Evolutionary conservation across 2,113 vertebrate species (phyloP).

Genomic region (Saccopteryx leptura): DNA sequence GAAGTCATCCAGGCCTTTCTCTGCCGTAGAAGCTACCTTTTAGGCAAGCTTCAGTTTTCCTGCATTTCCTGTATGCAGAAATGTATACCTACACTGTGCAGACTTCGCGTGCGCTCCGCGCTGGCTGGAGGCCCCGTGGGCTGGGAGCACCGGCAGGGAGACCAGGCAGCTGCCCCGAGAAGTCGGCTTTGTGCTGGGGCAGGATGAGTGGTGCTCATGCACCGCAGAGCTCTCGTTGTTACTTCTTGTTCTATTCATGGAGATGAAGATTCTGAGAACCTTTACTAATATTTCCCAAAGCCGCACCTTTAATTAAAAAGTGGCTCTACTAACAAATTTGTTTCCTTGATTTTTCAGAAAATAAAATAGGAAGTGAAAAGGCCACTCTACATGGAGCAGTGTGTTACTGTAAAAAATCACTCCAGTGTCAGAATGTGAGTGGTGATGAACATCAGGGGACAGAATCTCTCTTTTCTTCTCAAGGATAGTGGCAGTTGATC

Average conservation of each 20-base stretch:
- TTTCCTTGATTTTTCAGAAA: constrained; percentile 82
- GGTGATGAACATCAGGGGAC: constrained; percentile 82
- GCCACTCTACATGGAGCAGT: constrained; percentile 74
- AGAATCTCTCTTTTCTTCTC: constrained; percentile 87
- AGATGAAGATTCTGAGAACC: constrained; percentile 78
- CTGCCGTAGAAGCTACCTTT: background rate
- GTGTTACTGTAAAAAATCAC: constrained; percentile 83
- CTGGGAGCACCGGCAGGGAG: too few relatives aligned
- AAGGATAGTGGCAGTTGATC: constrained; percentile 87
- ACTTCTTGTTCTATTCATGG: constrained; percentile 78
- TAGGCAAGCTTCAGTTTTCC: constrained; percentile 40
- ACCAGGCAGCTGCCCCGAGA: too few relatives aligned
- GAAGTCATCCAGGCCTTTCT: constrained; percentile 54
- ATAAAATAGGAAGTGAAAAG: constrained; percentile 80
- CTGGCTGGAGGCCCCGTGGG: constrained; percentile 23
- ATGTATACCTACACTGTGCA: accelerated
- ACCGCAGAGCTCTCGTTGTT: constrained; percentile 72
- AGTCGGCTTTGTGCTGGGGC: constrained; percentile 26
- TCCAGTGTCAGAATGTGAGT: constrained; percentile 84
- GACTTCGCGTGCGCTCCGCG: background rate
- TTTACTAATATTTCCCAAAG: constrained; percentile 46
- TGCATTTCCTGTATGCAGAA: background rate
- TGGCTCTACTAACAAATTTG: constrained; percentile 35
- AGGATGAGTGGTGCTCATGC: constrained; percentile 77
- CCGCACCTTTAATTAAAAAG: constrained; percentile 65